These are phyloP conservation scores for Chorisops tibialis DNA, from an alignment of 2,888 invertebrate genomes.

Conservation along the genomic window DNA sequence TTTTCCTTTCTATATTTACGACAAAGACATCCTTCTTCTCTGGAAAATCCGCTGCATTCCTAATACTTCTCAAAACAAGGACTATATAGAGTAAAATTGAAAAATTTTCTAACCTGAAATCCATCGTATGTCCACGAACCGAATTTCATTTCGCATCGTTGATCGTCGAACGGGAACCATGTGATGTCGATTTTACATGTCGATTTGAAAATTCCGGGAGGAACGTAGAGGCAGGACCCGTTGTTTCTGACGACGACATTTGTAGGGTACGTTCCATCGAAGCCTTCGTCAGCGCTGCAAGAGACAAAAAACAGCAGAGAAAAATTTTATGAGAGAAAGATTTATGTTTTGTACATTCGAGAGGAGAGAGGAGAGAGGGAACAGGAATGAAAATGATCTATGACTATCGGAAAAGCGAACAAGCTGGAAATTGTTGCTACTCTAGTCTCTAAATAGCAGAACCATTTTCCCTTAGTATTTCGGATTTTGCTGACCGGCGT, in stretches of 20 bases:
- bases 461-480: too few relatives aligned
- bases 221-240: slow-evolving; percentile 93
- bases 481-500: too few relatives aligned
- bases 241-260: slow-evolving; percentile 95
- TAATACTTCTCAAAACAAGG: background rate
- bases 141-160: slow-evolving; percentile 97
- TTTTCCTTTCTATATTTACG: slow-evolving; percentile 16
- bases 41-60: background rate
- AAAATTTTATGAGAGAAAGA: slow-evolving; percentile 18
- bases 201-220: slow-evolving; percentile 97
- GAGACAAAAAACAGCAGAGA: slow-evolving; percentile 14
- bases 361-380: too few relatives aligned
- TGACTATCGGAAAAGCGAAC: too few relatives aligned
- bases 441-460: too few relatives aligned
- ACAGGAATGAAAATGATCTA: slow-evolving; percentile 22
- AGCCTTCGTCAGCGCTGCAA: slow-evolving; percentile 94
- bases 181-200: slow-evolving; percentile 99
- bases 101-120: slow-evolving; percentile 66
- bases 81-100: background rate
- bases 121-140: slow-evolving; percentile 99
- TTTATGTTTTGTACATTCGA: slow-evolving; percentile 22
- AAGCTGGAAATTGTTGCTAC: too few relatives aligned
- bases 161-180: slow-evolving; percentile 99
- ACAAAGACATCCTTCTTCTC: background rate
- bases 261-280: slow-evolving; percentile 97